Conservation (phyloP, 2,113 vertebrate genomes). For the Dicrurus megarhynchus region DNA sequence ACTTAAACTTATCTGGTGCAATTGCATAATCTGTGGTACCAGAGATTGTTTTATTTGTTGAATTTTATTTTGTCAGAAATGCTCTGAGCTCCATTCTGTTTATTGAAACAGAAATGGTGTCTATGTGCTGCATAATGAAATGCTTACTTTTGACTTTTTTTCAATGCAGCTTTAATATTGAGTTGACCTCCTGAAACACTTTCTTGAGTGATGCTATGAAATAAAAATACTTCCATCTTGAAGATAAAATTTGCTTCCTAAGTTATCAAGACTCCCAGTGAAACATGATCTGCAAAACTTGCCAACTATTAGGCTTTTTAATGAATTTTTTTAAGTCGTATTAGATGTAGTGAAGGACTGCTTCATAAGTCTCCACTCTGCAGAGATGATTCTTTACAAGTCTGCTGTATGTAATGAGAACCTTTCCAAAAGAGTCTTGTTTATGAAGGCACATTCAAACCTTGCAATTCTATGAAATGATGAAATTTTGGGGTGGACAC, state of each 20-base stretch:
- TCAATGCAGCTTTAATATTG: neutral
- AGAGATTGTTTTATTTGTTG: neutral
- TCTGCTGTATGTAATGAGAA: neutral
- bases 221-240: neutral
- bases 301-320: neutral
- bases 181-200: neutral
- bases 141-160: neutral
- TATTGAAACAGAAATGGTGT: neutral
- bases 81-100: neutral
- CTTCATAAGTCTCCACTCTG: neutral
- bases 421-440: neutral
- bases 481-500: neutral
- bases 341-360: neutral
- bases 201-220: neutral
- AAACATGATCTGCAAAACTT: neutral
- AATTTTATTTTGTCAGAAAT: neutral
- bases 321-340: accelerated
- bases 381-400: neutral
- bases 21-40: neutral
- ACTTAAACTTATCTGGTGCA: neutral
- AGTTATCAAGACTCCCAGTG: neutral
- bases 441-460: neutral
- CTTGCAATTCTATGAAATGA: neutral
- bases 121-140: neutral
- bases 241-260: neutral